Base-by-base conservation (phyloP, 2,797 vertebrate genomes). In the Spea hammondii region DNA sequence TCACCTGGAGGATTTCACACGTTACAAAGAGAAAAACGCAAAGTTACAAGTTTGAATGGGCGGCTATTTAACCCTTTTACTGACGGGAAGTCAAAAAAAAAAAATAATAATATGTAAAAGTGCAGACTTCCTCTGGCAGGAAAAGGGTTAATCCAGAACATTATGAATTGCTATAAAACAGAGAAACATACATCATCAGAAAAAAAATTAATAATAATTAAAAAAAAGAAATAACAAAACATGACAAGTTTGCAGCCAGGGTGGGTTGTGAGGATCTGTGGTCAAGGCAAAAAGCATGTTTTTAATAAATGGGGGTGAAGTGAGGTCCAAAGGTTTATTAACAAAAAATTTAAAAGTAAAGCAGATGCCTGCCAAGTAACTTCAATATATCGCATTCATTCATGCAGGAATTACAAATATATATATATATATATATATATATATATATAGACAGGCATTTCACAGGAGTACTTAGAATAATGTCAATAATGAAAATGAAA, bases 331-430 rank as follows among this genome's bases (percentile, higher is more conserved):
- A 32, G 88, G 86, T 93, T 92, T 91, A 91, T 92, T 94, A 90
- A 87, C 90, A 89, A 86, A 90, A 32, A 32, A 32, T 17, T 17
- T 1, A 32, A 3, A 32, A 32, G 3, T 2, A 32, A 92, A 91
- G 93, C 92, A 84, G 85, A 91, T 53, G 83, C 94, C 91, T 92
- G 91, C 93, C 93, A 98, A 97, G 97, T 96, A 94, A 94, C 91
- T 95, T 86, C 88, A 90, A 94, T 92, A 91, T 92, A 94, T 95
- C 91, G 94, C 96, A 99, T 98, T 92, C 96, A 98, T 86, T 94
- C 97, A 99, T 99, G 97, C 97, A 97, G 94, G 95, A 94, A 89
- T 17, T 89, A 95, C 92, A 89, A 88, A 89, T 79, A 83, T 89
- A 85, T 93, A 86, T 59, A 62, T 12, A 69, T 5, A 59, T 45